These are phyloP conservation scores for Monochamus saltuarius DNA, from an alignment of 1,140 invertebrate species.

Conservation along the genomic window DNA sequence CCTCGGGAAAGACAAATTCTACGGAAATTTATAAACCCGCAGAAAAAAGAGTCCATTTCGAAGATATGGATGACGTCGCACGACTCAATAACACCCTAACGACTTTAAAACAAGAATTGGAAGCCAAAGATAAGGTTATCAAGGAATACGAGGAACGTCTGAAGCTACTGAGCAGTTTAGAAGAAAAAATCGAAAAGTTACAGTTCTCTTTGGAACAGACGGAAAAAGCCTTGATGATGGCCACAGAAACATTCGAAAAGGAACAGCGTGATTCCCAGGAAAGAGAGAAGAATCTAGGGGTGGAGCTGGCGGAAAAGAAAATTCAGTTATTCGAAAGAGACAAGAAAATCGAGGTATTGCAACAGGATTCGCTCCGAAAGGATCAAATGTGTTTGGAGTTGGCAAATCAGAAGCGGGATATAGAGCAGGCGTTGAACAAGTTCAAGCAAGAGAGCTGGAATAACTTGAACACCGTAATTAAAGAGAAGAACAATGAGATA, in stretches of 20 bases:
- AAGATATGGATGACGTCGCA: slow-evolving; percentile 43
- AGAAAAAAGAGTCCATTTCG: slow-evolving; percentile 47
- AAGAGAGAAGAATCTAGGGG: slow-evolving; percentile 58
- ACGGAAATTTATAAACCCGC: slow-evolving; percentile 41
- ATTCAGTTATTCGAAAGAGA: slow-evolving; percentile 57
- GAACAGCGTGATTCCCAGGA: slow-evolving; percentile 58
- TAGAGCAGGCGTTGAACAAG: slow-evolving; percentile 31
- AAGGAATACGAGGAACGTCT: slow-evolving; percentile 30
- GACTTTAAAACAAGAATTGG: slow-evolving; percentile 25
- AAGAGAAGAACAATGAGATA: slow-evolving; percentile 54
- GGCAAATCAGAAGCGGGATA: slow-evolving; percentile 56
- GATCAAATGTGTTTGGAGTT: slow-evolving; percentile 63
- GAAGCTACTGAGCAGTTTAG: slow-evolving; percentile 55
- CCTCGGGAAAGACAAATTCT: slow-evolving; percentile 28
- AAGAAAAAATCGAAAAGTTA: slow-evolving; percentile 57
- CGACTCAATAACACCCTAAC: slow-evolving; percentile 25
- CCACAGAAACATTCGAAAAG: slow-evolving; percentile 59
- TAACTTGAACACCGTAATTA: slow-evolving; percentile 46
- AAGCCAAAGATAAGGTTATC: slow-evolving; percentile 30
- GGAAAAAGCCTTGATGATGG: slow-evolving; percentile 55
- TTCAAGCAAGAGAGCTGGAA: slow-evolving; percentile 27
- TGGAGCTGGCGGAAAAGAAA: slow-evolving; percentile 59
- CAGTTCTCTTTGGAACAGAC: slow-evolving; percentile 57
- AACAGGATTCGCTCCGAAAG: slow-evolving; percentile 59
- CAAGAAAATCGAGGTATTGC: slow-evolving; percentile 59